These are phyloP conservation scores for Fulica atra DNA, from an alignment of 2,113 vertebrate species.

Conservation along the genomic window DNA sequence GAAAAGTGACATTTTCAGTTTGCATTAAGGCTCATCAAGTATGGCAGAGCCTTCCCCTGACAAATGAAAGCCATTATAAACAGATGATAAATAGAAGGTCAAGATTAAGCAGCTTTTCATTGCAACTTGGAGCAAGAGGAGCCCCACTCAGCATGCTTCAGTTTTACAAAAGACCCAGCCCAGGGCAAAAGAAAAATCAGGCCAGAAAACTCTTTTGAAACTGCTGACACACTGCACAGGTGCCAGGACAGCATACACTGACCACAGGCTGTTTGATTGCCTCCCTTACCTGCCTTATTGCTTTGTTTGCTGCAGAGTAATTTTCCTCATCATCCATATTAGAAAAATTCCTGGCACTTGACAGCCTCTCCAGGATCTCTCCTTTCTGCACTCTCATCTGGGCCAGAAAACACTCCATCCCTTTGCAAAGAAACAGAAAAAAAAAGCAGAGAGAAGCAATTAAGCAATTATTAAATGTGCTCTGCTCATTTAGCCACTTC, in stretches of 20 bases:
- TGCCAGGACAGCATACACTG: background rate
- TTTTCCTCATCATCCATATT: constrained; percentile 93
- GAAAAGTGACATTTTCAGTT: background rate
- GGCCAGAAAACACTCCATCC: constrained; percentile 89
- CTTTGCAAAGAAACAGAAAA: constrained; percentile 59
- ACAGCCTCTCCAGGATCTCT: constrained; percentile 92
- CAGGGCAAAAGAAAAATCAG: fast-evolving
- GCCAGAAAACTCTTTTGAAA: fast-evolving
- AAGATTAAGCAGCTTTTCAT: background rate
- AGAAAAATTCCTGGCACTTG: constrained; percentile 90
- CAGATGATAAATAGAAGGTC: background rate
- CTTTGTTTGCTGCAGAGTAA: constrained; percentile 89
- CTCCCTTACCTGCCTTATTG: constrained; percentile 80
- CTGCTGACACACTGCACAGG: background rate
- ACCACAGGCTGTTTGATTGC: no score
- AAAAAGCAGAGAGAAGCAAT: background rate
- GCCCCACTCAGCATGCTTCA: background rate
- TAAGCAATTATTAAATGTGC: background rate
- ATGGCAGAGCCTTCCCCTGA: background rate
- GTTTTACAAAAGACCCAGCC: background rate
- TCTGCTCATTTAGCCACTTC: background rate
- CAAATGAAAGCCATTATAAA: background rate
- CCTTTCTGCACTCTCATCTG: constrained; percentile 91
- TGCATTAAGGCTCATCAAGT: background rate
- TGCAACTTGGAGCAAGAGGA: background rate